These are phyloP conservation scores for Trichogramma dendrolimi DNA, from an alignment of 2,888 invertebrate genomes.

Conservation along the genomic window DNA sequence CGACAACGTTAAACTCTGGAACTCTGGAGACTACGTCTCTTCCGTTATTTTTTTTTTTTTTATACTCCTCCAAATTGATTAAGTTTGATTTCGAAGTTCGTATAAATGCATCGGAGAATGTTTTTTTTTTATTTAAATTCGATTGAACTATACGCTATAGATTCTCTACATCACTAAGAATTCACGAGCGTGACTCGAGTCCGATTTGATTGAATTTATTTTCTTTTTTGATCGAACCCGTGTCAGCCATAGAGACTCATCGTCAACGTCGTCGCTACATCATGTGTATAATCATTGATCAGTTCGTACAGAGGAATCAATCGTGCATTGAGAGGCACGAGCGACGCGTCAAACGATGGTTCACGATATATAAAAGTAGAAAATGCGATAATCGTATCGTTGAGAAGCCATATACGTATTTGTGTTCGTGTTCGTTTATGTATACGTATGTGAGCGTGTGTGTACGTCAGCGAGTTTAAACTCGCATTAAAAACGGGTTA, in stretches of 20 bases:
- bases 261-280: too few relatives aligned
- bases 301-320: too few relatives aligned
- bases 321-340: not conserved
- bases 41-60: not conserved
- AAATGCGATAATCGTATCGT: constrained; percentile 38
- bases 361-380: constrained; percentile 41
- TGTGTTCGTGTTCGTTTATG: not conserved
- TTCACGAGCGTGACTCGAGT: not conserved
- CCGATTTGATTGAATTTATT: not conserved
- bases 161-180: constrained; percentile 15
- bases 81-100: constrained; percentile 15
- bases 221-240: too few relatives aligned
- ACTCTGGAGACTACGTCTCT: constrained; percentile 14
- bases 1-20: constrained; percentile 15
- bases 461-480: too few relatives aligned
- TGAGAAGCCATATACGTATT: constrained; percentile 12
- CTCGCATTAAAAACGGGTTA: too few relatives aligned
- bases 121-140: not conserved
- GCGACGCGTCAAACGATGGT: constrained; percentile 19
- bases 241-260: too few relatives aligned
- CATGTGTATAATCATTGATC: too few relatives aligned
- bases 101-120: constrained; percentile 11
- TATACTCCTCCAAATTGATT: not conserved
- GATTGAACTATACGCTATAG: constrained; percentile 4
- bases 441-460: not conserved